These are phyloP conservation scores for Apostichopus japonicus DNA, from an alignment of 35 echinoderm and acorn worm genomes.

Conservation along the genomic window DNA sequence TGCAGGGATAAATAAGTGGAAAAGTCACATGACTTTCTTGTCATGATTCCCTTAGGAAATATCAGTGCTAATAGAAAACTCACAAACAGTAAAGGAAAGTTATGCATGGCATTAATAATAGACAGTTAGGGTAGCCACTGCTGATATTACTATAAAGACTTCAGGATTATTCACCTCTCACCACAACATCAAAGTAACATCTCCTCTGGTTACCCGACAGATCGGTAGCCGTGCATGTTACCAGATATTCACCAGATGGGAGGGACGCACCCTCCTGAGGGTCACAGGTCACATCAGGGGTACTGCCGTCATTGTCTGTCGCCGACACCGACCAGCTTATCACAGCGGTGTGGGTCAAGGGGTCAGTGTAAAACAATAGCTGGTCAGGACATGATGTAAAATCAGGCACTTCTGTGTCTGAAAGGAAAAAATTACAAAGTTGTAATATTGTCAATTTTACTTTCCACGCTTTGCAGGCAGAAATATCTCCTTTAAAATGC, in stretches of 20 bases:
- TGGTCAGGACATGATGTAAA: slow-evolving; percentile 19
- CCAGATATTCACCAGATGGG: background rate
- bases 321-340: background rate
- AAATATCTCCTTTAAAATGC: no score
- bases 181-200: slow-evolving; percentile 41
- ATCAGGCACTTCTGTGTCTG: slow-evolving; percentile 5
- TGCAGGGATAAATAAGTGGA: no score
- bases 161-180: slow-evolving; percentile 22
- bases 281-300: slow-evolving; percentile 15
- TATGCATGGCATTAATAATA: no score
- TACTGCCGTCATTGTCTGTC: background rate
- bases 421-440: background rate
- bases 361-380: slow-evolving; percentile 19
- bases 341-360: background rate
- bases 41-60: no score
- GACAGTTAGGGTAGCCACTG: no score
- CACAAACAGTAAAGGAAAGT: no score
- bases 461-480: no score
- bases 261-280: background rate
- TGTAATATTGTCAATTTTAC: background rate
- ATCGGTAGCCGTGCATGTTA: slow-evolving; percentile 32
- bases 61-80: no score
- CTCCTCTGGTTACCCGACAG: background rate
- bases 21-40: no score
- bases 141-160: background rate